Evolutionary conservation across 2,113 vertebrate species (phyloP), one percentile per base, ranked within the genome.

Genomic region (Strix uralensis): DNA sequence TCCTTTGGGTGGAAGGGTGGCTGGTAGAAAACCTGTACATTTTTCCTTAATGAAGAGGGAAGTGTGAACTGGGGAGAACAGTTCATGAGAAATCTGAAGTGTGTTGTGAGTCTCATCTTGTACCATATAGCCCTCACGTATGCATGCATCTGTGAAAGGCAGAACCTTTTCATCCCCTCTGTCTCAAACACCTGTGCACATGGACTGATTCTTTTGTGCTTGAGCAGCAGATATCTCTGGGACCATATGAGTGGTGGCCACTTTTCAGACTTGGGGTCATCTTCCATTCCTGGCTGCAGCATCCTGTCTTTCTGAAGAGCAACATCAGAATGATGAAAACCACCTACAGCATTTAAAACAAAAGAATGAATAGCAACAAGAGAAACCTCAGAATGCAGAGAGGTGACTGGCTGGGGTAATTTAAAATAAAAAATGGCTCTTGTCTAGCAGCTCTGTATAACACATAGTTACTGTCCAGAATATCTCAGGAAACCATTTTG

Each of bases 351-450:
- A 65, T 91, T 95, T 81, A 70, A 86, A 95, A 70, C 14, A 66
- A 67, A 65, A 61, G 47, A 71, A 58, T 5, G 2, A 79, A 87
- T 3, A 86, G 87, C 81, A 81, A 29, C 34, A 52, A 66, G 62
- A 82, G 90, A 90, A 93, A 63, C 70, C 72, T 95, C 84, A 74
- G 84, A 90, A 92, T 95, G 80, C 63, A 78, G 77, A 66, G 87
- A 89, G 69, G 92, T 93, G 96, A 78, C 91, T 93, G 83, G 90
- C 65, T 92, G 71, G 63, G 72, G 90, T 94, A 95, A 94, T 97
- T 96, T 95, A 88, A 94, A 96, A 93, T 96, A 97, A 98, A 94
- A 94, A 96, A 94, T 96, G 59, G 61, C 92, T 96, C 63, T 88
- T 95, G 92, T 97, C 95, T 96, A 95, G 86, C 67, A 58, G 52